Base-by-base conservation (phyloP, 2,113 vertebrate genomes). In the Sitta europaea region DNA sequence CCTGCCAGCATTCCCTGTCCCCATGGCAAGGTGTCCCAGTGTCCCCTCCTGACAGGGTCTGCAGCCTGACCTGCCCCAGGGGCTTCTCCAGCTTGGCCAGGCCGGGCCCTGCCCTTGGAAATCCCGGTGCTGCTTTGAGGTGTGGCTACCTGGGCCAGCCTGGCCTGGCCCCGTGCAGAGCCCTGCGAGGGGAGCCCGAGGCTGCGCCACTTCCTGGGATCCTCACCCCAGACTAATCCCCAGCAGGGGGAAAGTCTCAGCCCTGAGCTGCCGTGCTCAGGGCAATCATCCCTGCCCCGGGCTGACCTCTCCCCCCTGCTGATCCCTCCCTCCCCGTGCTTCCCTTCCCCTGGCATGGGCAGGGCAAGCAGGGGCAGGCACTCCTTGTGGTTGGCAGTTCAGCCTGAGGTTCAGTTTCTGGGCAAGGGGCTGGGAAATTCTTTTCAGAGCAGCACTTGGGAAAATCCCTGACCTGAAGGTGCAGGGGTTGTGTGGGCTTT, bases 271-370 rank as follows among this genome's bases (percentile, higher is more conserved):
- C 54, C 0, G 0, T 55, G 66, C 75, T 67, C 48, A 11, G 45
- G 36, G 29, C 55, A 22, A 72, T 63, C 43, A 5, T 13, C 66
- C 31, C 65, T 31, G 59, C 11, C 83, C 53, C 0, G 1, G 0
- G 6, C 72, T 63, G 50, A 23, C 57, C 58, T 66, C 38, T 16
- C 18, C 21, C 18, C 24, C 18, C 36, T 42, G 36, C 67, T 54
- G 55, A 5, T 14, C 1, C 51, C 25, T 40, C 2, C 1, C 27
- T 55, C 20, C 54, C 51, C 0, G 0, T 27, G 42, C 31, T 35
- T 53, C 48, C 51, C 57, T n/a, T 43, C 10, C 55, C 23, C 27
- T 14, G 87, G n/a, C 9, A 17, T 1, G 0, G 1, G 23, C 19
- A 29, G 24, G 31, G 36, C 31, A 36, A 4, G 40, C 35, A 8